Percentiles rank a stretch among this genome's conserved stretches.
Conservation (phyloP, 2,797 vertebrate genomes). For the Cirrhinus mrigala region DNA sequence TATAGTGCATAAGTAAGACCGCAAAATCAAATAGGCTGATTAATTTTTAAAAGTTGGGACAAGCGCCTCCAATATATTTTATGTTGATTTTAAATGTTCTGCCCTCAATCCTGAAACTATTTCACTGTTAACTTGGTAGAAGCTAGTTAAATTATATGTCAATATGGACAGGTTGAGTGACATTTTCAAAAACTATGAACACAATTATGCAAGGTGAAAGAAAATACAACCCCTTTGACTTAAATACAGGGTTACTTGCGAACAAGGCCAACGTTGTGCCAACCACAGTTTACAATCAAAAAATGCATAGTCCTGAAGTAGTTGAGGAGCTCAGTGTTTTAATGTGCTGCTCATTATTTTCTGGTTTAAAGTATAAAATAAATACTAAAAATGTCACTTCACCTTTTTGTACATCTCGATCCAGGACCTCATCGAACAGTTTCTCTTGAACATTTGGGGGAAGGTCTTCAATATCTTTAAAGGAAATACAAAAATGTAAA, state of each 20-base stretch:
- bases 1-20: neutral
- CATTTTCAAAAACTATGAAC: neutral
- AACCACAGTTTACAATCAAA: neutral
- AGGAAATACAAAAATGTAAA: neutral
- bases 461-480: conserved; percentile 94
- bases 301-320: neutral
- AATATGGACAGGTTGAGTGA: neutral
- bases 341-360: neutral
- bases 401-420: conserved; percentile 99
- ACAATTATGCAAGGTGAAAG: neutral
- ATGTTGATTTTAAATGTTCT: neutral
- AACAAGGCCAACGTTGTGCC: neutral
- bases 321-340: neutral
- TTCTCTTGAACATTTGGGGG: conserved; percentile 97
- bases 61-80: neutral
- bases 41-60: neutral
- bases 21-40: neutral
- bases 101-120: neutral
- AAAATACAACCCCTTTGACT: neutral
- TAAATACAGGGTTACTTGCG: neutral
- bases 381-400: conserved; percentile 13
- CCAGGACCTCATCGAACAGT: conserved; percentile 95
- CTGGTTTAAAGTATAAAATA: neutral
- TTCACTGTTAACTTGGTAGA: neutral
- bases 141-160: neutral